These are phyloP conservation scores for Drosophila repleta DNA, from an alignment of 1,140 invertebrate species.

Conservation along the genomic window DNA sequence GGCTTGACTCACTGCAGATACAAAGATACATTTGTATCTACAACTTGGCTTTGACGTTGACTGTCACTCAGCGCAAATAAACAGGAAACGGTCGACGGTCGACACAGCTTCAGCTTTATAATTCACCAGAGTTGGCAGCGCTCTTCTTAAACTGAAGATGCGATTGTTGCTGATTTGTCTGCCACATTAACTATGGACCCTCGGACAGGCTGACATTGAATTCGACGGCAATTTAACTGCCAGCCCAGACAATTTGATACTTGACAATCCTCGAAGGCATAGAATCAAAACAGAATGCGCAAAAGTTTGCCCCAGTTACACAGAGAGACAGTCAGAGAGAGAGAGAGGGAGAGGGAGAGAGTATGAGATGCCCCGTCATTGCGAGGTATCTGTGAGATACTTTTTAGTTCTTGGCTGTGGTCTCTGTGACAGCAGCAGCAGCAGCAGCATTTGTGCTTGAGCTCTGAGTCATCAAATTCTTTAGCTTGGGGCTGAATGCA, in stretches of 20 bases:
- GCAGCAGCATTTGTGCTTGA: not conserved
- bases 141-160: conserved; percentile 16
- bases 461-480: conserved; percentile 51
- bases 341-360: not conserved
- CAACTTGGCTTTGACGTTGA: conserved; percentile 67
- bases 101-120: conserved; percentile 46
- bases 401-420: conserved; percentile 1
- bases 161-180: conserved; percentile 35
- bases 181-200: conserved; percentile 14
- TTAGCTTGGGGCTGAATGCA: conserved; percentile 8
- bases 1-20: conserved; percentile 22
- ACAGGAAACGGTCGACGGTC: conserved; percentile 68
- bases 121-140: conserved; percentile 38
- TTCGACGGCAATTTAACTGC: conserved; percentile 54
- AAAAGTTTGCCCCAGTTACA: conserved; percentile 70
- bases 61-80: conserved; percentile 59
- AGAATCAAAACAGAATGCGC: conserved; percentile 56
- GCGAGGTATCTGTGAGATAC: conserved; percentile 7
- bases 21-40: conserved; percentile 76
- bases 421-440: conserved; percentile 1
- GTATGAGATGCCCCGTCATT: not conserved
- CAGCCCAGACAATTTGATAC: conserved; percentile 34
- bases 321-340: conserved; percentile 1
- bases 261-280: conserved; percentile 15
- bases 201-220: conserved; percentile 63